These are phyloP conservation scores for Periophthalmodon schlosseri DNA, from an alignment of 2,113 vertebrate species.

Conservation along the genomic window DNA sequence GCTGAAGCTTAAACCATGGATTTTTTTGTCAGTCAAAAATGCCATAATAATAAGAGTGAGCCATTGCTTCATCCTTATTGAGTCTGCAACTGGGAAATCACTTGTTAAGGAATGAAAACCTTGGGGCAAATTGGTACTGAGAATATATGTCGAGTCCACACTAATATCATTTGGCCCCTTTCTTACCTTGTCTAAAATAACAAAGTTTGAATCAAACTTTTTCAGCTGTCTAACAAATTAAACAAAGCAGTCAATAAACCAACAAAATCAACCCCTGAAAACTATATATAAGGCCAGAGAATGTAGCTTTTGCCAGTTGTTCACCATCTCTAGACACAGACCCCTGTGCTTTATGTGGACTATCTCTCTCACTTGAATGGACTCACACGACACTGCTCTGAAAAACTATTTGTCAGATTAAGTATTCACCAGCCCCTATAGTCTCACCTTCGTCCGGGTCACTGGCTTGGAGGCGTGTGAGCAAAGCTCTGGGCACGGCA, in stretches of 20 bases:
- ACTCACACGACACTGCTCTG: background rate
- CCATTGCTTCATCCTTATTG: background rate
- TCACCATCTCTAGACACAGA: background rate
- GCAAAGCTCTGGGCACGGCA: constrained; percentile 85
- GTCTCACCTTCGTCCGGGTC: constrained; percentile 91
- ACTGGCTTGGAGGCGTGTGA: constrained; percentile 89
- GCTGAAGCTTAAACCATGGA: background rate
- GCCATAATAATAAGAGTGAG: background rate
- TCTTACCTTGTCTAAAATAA: background rate
- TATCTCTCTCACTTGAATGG: background rate
- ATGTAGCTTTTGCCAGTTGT: background rate
- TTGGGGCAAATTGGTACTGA: background rate
- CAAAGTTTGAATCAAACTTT: background rate
- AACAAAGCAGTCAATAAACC: background rate
- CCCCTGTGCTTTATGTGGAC: background rate
- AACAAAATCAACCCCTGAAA: background rate
- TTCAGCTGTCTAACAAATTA: background rate
- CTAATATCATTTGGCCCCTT: background rate
- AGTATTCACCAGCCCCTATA: background rate
- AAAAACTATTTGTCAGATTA: constrained; percentile 1
- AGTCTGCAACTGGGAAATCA: background rate
- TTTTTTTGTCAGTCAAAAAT: background rate
- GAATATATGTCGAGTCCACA: background rate
- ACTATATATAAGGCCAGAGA: background rate
- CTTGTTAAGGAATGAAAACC: background rate